phyloP scores from a whole-genome alignment of 2,888 invertebrate species.

The Homarus gammarus region DNA sequence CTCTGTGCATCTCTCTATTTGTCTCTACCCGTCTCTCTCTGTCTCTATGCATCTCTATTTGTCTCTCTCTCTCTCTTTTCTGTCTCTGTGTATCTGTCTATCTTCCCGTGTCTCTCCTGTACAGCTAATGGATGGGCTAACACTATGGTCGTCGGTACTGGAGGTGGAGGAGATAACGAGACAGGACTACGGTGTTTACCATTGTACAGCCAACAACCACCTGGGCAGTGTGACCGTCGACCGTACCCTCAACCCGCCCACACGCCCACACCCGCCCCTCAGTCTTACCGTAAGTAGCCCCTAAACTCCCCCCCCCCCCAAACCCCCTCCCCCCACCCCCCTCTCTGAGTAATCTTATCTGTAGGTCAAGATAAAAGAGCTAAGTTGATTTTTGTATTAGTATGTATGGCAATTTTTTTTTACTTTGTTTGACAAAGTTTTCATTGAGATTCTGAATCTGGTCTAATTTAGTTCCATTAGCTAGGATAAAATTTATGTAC shows the following conservation, averaged over 20 bases:
- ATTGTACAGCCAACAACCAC: conserved; percentile 92
- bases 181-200: conserved; percentile 93
- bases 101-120: background rate
- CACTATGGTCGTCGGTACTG: conserved; percentile 86
- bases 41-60: too few species aligned
- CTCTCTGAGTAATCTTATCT: too few species aligned
- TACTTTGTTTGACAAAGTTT: too few species aligned
- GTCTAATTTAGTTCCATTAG: too few species aligned
- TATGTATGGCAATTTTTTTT: background rate
- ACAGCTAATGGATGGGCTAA: conserved; percentile 65
- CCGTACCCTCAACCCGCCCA: conserved; percentile 91
- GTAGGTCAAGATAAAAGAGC: background rate
- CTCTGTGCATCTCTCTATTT: too few species aligned
- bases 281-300: conserved; percentile 81
- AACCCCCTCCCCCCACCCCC: too few species aligned
- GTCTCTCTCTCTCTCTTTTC: background rate
- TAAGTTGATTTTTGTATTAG: too few species aligned
- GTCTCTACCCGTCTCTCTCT: too few species aligned
- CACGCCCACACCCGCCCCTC: conserved; percentile 88
- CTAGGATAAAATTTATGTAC: too few species aligned
- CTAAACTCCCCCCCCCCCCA: too few species aligned
- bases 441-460: too few species aligned
- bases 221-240: conserved; percentile 88
- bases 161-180: conserved; percentile 89
- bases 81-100: background rate